These are phyloP conservation scores for Mylabris sibirica DNA, from an alignment of 2,888 invertebrate genomes.

Conservation along the genomic window DNA sequence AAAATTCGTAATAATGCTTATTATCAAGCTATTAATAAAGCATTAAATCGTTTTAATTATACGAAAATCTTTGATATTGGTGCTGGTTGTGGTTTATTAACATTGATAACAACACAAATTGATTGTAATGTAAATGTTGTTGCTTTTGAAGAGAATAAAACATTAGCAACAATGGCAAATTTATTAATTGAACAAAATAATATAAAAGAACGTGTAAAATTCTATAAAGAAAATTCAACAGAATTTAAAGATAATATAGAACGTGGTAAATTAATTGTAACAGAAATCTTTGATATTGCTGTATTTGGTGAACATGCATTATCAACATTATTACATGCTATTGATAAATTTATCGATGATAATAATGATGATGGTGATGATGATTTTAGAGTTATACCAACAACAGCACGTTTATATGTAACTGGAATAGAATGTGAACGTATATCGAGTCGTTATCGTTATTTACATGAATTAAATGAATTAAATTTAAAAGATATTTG, in stretches of 20 bases:
- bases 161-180: conserved; percentile 64
- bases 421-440: conserved; percentile 68
- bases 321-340: conserved; percentile 73
- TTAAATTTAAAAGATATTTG: conserved; percentile 54
- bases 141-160: conserved; percentile 73
- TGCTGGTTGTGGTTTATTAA: conserved; percentile 78
- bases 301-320: conserved; percentile 79
- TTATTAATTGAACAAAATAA: conserved; percentile 65
- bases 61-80: conserved; percentile 77
- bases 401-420: conserved; percentile 69
- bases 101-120: conserved; percentile 68
- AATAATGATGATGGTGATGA: conserved; percentile 48
- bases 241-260: conserved; percentile 59
- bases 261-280: conserved; percentile 68
- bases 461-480: conserved; percentile 39
- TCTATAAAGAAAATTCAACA: conserved; percentile 64
- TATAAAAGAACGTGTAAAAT: conserved; percentile 64
- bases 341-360: conserved; percentile 66
- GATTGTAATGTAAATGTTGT: conserved; percentile 63
- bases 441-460: conserved; percentile 59
- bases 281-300: conserved; percentile 83
- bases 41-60: conserved; percentile 45
- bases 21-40: conserved; percentile 60
- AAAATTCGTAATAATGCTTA: conserved; percentile 74
- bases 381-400: conserved; percentile 68